Evolutionary conservation across 30 jellyfish, hydroid and myxozoan genomes (phyloP), one percentile per base, ranked within the genome.

Genomic region (Nemopilema nomurai): DNA sequence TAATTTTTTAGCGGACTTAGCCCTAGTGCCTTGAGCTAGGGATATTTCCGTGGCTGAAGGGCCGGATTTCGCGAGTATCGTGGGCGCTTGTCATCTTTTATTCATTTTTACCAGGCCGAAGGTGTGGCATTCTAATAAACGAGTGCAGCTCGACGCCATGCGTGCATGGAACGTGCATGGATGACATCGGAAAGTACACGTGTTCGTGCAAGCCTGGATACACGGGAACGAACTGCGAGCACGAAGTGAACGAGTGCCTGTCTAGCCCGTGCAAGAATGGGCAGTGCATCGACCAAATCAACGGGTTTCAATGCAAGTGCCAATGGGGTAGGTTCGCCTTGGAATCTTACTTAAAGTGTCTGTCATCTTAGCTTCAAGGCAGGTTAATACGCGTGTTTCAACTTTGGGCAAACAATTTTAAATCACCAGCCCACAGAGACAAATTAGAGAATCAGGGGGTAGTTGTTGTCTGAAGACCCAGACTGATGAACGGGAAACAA

Each of bases 171-270:
- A 49, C 79, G 4, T 90, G 97, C 52, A 67, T 67, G 18, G 89
- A 87, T 51, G 89, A 71, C 72, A 79, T 79, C 1, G 96, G 96
- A 27, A 76, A 53, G 41, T 92, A 86, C 86, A 76, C 85, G 28
- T 92, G 98, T 79, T 25, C 83, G 18, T 92, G 98, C 81, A 27
- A 73, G 66, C 86, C 93, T 13, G 98, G 98, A 19, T 83, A 79
- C 33, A 75, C 85, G n/a, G 98, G 98, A 0, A 28, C 19, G 25
- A 77, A 87, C 52, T 92, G 98, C 29, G 74, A 78, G 49, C 25
- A 18, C n/a, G 91, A 86, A 31, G 65, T 87, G 18, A 77, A 87
- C 62, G 96, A 92, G 30, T 92, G 98, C 74, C 27, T 49, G 49
- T 68, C 91, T 1, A 82, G 28, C 67, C 90, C 94, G 4, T 92